These are phyloP conservation scores for Natator depressus DNA, from an alignment of 2,113 vertebrate genomes.

Conservation along the genomic window DNA sequence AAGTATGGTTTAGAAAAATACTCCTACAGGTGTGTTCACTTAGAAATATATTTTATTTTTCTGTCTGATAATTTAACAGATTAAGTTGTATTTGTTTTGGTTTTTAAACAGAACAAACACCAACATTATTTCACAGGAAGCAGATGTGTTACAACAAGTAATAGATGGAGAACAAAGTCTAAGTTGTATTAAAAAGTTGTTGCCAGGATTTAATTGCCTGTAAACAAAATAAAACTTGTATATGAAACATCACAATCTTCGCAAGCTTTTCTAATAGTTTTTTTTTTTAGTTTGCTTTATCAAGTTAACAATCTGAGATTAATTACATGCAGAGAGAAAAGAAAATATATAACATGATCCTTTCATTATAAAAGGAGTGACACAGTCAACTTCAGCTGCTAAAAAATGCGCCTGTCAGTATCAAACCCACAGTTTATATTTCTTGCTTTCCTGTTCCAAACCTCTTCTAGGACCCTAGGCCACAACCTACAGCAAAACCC, in stretches of 20 bases:
- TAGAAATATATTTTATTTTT: not conserved
- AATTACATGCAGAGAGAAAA: not conserved
- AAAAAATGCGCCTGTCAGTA: not conserved
- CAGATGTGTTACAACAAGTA: accelerated
- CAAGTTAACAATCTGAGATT: not conserved
- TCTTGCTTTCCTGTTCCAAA: not conserved
- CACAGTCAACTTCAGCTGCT: not conserved
- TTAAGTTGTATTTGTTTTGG: no score
- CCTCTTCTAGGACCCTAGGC: not conserved
- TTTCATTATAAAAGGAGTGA: not conserved
- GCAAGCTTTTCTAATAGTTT: not conserved
- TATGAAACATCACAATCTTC: not conserved
- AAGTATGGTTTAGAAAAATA: not conserved
- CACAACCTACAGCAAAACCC: not conserved
- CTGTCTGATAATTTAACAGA: not conserved
- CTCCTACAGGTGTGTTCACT: not conserved
- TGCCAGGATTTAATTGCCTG: accelerated
- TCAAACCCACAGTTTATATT: not conserved
- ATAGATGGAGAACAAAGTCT: not conserved
- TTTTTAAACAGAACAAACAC: not conserved
- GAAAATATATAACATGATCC: not conserved
- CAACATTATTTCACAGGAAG: not conserved
- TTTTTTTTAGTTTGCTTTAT: not conserved
- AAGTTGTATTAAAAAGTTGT: not conserved
- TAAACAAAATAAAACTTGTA: not conserved